Evolutionary conservation across 2,888 invertebrate species (phyloP), one percentile per base, ranked within the genome.

Genomic region (Protula sp.): DNA sequence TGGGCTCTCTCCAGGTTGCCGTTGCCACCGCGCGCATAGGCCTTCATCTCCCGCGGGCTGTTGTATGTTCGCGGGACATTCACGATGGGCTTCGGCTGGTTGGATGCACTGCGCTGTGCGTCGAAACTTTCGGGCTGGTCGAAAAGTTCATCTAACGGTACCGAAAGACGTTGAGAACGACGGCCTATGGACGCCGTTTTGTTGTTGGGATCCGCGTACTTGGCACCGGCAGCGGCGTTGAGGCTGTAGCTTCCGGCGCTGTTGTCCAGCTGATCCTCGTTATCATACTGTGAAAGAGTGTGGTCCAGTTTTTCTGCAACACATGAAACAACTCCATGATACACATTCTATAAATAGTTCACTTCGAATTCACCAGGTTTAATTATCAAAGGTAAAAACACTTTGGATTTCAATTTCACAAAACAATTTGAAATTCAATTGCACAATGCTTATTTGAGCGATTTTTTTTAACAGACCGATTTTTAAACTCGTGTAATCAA

Each of bases 171-270:
- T 30, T 75, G 69, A 53, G 74, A 69, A 64, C 76, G 93, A 45
- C 94, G 85, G 68, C 93, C 87, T 71, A 95, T 93, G 63, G 94
- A 94, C 3, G 94, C 94, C 45, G 93, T 92, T 75, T 93, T 87
- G 54, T 65, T 72, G 52, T 76, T 74, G 24, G 68, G 66, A 48
- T 66, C 61, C 3, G 65, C 57, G 5, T 60, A 58, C 27, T 60
- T 62, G 48, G 60, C 60, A 14, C 47, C 57, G 4, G 53, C 55
- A 14, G 55, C 51, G 22, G 5, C 5, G n/a, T 38, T n/a, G 9
- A n/a, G n/a, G n/a, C 45, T 38, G 45, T 14, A 14, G 14, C 47
- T 48, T 9, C 54, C 28, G 45, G 52, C n/a, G n/a, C n/a, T 63
- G 58, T 56, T 62, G 54, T 50, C 47, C 28, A 28, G 55, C 45